Evolutionary conservation across 2,888 invertebrate species (phyloP).

Genomic region (Cremastobaeus sp.): DNA sequence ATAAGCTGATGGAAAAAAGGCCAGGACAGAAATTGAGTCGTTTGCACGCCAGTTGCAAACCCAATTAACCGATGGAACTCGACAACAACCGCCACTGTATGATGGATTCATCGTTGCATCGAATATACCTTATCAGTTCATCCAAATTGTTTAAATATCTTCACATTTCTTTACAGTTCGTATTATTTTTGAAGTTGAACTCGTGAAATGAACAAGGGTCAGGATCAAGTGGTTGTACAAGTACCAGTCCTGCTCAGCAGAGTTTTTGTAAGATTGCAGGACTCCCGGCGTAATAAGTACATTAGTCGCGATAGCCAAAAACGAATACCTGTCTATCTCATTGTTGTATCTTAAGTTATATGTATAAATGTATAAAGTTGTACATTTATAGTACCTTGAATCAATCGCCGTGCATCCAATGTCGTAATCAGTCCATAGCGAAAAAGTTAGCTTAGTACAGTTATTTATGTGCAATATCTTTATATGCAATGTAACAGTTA

Average conservation of each 20-base stretch:
- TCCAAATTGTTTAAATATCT: neutral
- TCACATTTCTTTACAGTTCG: constrained; percentile 21
- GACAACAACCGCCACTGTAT: no score
- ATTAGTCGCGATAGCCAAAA: constrained; percentile 6
- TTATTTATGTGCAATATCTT: constrained; percentile 15
- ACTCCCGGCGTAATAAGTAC: constrained; percentile 37
- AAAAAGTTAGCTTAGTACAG: constrained; percentile 23
- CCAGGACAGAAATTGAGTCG: constrained; percentile 6
- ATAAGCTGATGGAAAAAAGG: no score
- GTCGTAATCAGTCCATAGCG: constrained; percentile 31
- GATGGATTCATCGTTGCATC: constrained; percentile 22
- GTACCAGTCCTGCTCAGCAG: no score
- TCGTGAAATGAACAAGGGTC: constrained; percentile 12
- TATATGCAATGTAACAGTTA: no score
- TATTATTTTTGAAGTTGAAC: constrained; percentile 6
- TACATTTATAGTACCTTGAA: constrained; percentile 31
- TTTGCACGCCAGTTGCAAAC: no score
- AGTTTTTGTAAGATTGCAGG: neutral
- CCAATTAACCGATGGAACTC: no score
- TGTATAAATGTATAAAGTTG: constrained; percentile 21
- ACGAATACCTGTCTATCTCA: constrained; percentile 5
- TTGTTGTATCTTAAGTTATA: constrained; percentile 6
- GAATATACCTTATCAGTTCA: constrained; percentile 15
- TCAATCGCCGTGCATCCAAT: constrained; percentile 34
- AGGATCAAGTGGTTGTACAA: no score